Conservation (phyloP, 2,888 invertebrate species). For the Hybos culiciformis region DNA sequence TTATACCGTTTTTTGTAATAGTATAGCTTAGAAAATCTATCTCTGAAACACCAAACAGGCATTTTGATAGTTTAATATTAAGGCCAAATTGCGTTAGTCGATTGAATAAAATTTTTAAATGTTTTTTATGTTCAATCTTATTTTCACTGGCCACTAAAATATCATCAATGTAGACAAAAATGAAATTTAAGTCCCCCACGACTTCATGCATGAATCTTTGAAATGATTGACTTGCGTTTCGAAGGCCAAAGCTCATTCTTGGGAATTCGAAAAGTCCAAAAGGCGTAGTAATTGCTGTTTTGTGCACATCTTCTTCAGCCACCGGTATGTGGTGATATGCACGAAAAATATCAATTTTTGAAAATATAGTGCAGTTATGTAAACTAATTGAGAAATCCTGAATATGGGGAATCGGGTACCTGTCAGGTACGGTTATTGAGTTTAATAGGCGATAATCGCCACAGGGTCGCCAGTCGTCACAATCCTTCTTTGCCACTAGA, state of each 20-base stretch:
- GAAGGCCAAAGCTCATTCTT: slow-evolving; percentile 23
- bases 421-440: background rate
- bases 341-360: slow-evolving; percentile 15
- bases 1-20: background rate
- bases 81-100: slow-evolving; percentile 14
- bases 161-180: slow-evolving; percentile 18
- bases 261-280: slow-evolving; percentile 24
- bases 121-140: slow-evolving; percentile 12
- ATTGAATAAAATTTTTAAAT: slow-evolving; percentile 14
- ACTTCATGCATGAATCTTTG: slow-evolving; percentile 21
- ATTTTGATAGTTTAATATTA: slow-evolving; percentile 12
- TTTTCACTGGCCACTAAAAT: slow-evolving; percentile 14
- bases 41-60: background rate
- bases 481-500: background rate
- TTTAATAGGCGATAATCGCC: background rate
- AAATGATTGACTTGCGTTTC: slow-evolving; percentile 24
- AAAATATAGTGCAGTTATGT: slow-evolving; percentile 16
- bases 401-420: background rate
- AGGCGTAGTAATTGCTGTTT: slow-evolving; percentile 19
- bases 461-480: background rate
- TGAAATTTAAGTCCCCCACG: slow-evolving; percentile 14
- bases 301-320: background rate
- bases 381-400: background rate
- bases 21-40: slow-evolving; percentile 2
- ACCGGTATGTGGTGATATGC: slow-evolving; percentile 18